These are phyloP conservation scores for Erethizon dorsatum DNA, from an alignment of 2,797 vertebrate genomes.

Conservation along the genomic window DNA sequence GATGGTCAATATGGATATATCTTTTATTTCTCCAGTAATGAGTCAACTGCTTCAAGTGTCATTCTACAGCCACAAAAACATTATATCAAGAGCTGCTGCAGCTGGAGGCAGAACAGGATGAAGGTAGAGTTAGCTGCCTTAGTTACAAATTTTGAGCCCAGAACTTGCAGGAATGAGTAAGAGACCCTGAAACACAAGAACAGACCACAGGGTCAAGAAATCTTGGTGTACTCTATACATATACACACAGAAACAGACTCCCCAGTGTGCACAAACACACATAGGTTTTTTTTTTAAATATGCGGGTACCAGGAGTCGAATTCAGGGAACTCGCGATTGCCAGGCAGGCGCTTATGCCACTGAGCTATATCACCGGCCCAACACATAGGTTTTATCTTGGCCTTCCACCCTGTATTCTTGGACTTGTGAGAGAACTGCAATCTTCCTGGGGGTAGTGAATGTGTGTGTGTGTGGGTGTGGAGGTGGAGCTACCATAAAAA, in stretches of 20 bases:
- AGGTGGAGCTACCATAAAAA: background rate
- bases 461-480: background rate
- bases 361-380: too few species aligned
- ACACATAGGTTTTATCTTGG: background rate
- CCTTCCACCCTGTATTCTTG: background rate
- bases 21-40: slow-evolving; percentile 70
- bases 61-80: slow-evolving; percentile 65
- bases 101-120: slow-evolving; percentile 19
- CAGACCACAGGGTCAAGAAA: slow-evolving; percentile 59
- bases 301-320: too few species aligned
- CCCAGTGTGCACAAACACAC: background rate
- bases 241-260: background rate
- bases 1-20: slow-evolving; percentile 15
- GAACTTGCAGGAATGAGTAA: slow-evolving; percentile 60
- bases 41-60: slow-evolving; percentile 70
- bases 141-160: slow-evolving; percentile 67
- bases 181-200: slow-evolving; percentile 81
- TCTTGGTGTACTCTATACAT: background rate
- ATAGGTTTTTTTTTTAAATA: background rate
- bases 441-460: background rate
- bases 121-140: slow-evolving; percentile 18
- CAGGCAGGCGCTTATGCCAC: too few species aligned
- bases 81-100: slow-evolving; percentile 26
- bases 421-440: background rate
- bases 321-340: too few species aligned